These are phyloP conservation scores for Rhingia campestris DNA, from an alignment of 2,888 invertebrate species.

Conservation along the genomic window DNA sequence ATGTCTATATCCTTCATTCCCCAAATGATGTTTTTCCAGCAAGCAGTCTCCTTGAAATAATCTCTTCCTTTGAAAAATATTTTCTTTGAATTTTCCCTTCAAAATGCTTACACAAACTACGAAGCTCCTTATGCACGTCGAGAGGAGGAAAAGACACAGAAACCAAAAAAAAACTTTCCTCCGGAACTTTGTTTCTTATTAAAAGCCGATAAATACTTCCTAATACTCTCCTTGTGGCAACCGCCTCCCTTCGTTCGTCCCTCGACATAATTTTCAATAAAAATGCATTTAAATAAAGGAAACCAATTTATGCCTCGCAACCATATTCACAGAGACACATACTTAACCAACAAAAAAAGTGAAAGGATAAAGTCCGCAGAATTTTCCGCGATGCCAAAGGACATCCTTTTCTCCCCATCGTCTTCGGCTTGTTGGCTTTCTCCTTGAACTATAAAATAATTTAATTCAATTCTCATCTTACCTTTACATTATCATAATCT, in stretches of 20 bases:
- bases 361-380: constrained; percentile 45
- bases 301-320: constrained; percentile 62
- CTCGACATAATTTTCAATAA: constrained; percentile 67
- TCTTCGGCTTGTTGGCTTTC: constrained; percentile 10
- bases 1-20: not conserved
- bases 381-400: constrained; percentile 34
- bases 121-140: constrained; percentile 39
- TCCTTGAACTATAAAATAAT: constrained; percentile 46
- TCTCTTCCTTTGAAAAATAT: constrained; percentile 37
- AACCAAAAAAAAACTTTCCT: constrained; percentile 7
- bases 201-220: constrained; percentile 63
- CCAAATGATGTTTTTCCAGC: not conserved
- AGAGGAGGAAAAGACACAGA: not conserved
- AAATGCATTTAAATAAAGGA: constrained; percentile 65
- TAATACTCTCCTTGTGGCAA: constrained; percentile 16
- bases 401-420: constrained; percentile 7
- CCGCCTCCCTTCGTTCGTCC: not conserved
- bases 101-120: constrained; percentile 35
- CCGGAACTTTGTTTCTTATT: constrained; percentile 44
- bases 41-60: not conserved
- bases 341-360: constrained; percentile 1
- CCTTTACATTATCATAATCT: constrained; percentile 89
- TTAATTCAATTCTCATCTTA: constrained; percentile 76
- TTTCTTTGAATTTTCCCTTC: constrained; percentile 53
- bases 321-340: not conserved